Base-by-base conservation (phyloP, 2,113 vertebrate genomes). In the Dasypus novemcinctus region DNA sequence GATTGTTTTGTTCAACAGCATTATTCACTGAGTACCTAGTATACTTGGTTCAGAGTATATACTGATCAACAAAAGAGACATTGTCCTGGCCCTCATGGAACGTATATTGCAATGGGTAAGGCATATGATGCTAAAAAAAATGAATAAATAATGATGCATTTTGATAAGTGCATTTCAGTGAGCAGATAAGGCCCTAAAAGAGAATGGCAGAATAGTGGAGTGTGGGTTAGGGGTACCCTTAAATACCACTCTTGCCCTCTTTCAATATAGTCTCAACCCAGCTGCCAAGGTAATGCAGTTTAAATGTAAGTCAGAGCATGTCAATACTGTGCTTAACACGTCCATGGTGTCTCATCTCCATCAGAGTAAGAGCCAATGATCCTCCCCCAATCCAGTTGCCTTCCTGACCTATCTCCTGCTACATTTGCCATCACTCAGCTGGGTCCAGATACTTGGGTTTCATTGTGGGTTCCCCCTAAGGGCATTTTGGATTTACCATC, bases 261-360 rank as follows among this genome's bases (percentile, higher is more conserved):
- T 43, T 36, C 18, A 25, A 13, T 21, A 10, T 4, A 21, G 31
- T 23, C 12, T 31, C 31, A 59, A 10, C 0, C 11, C 4, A 20
- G 29, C 6, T 52, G 13, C 15, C 2, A 31, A 0, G 0, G 5
- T 14, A 1, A 20, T 27, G 2, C 0, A 3, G 36, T 31, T 36
- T 27, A 27, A 66, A 27, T 0, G 3, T 23, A 57, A 66, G 13
- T 43, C 18, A 27, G 80, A 52, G 4, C 5, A 41, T 10, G 25
- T 1, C 7, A 3, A 0, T 3, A 2, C 36, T 46, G 9, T 29
- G 6, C 10, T 23, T 36, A 25, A 8, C 12, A 0, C 64, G 11
- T 49, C 20, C 21, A n/a, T 6, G 1, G 11, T 43, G 72, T 43
- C 23, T 79, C 31, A 23, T 43, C n/a, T 36, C 31, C 29, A 2